Evolutionary conservation across 2,888 invertebrate genomes (phyloP).

Genomic region (Rhaphigaster nebulosa): DNA sequence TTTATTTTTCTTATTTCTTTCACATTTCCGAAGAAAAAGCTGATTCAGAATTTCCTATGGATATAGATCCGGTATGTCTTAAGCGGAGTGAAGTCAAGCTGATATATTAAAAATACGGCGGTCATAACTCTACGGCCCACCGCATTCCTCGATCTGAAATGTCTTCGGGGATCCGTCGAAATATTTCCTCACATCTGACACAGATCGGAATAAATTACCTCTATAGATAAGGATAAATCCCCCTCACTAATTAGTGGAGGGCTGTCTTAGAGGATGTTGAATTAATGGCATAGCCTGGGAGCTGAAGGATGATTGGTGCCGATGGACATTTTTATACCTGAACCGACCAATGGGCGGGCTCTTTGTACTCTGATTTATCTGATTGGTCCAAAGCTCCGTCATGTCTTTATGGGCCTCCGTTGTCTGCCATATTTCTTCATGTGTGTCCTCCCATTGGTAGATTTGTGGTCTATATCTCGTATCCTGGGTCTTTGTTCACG

Average conservation of each 20-base stretch:
- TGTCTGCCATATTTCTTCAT: slow-evolving; percentile 42
- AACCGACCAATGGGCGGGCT: slow-evolving; percentile 47
- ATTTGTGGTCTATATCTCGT: slow-evolving; percentile 33
- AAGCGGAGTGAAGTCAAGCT: not conserved
- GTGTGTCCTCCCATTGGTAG: slow-evolving; percentile 45
- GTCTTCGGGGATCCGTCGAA: slow-evolving; percentile 35
- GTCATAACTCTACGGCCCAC: slow-evolving; percentile 33
- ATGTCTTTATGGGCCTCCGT: slow-evolving; percentile 46
- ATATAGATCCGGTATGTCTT: slow-evolving; percentile 4
- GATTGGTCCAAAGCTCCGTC: slow-evolving; percentile 34
- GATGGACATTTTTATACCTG: slow-evolving; percentile 47
- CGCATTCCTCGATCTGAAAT: slow-evolving; percentile 42
- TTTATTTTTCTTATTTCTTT: not conserved
- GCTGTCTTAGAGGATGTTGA: slow-evolving; percentile 7
- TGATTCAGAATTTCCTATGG: not conserved
- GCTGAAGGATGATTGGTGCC: slow-evolving; percentile 47
- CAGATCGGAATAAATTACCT: slow-evolving; percentile 13
- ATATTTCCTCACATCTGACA: slow-evolving; percentile 21
- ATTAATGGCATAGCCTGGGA: slow-evolving; percentile 25
- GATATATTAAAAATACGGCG: slow-evolving; percentile 22
- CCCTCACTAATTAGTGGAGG: slow-evolving; percentile 8
- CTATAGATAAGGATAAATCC: slow-evolving; percentile 20
- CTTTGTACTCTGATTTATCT: slow-evolving; percentile 48
- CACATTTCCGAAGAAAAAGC: not conserved
- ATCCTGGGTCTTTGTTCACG: slow-evolving; percentile 12